phyloP scores from a whole-genome alignment of 2,113 vertebrate species.

The Otocyon megalotis region DNA sequence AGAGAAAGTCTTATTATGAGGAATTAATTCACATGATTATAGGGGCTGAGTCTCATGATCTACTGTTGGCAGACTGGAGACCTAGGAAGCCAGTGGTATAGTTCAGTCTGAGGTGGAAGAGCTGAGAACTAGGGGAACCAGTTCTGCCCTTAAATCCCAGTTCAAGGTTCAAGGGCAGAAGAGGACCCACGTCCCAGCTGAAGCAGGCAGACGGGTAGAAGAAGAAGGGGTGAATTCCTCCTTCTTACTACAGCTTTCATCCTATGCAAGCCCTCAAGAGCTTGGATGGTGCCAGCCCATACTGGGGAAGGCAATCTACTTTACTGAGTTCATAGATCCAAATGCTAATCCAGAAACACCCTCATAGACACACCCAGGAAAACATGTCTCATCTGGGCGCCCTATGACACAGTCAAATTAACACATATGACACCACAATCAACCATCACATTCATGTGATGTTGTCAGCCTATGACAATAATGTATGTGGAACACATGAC shows the following conservation, averaged over 20 bases:
- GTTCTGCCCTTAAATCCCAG: not conserved
- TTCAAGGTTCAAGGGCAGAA: not conserved
- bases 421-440: not conserved
- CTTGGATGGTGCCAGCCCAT: not conserved
- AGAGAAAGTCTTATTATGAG: not conserved
- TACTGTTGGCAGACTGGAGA: not conserved
- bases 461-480: not conserved
- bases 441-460: not conserved
- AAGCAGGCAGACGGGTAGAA: not conserved
- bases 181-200: not conserved
- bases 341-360: not conserved
- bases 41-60: not conserved
- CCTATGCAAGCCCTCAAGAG: not conserved
- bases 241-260: not conserved
- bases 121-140: not conserved
- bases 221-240: not conserved
- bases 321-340: not conserved
- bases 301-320: not conserved
- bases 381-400: not conserved
- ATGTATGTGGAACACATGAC: not conserved
- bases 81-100: not conserved
- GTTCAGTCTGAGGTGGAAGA: not conserved
- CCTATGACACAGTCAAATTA: not conserved
- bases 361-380: not conserved
- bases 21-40: not conserved